A percentile compares a stretch with the other conserved stretches of the same genome.
Conservation (phyloP, 1,140 invertebrate species). For the Pseudachorutes palmiensis region DNA sequence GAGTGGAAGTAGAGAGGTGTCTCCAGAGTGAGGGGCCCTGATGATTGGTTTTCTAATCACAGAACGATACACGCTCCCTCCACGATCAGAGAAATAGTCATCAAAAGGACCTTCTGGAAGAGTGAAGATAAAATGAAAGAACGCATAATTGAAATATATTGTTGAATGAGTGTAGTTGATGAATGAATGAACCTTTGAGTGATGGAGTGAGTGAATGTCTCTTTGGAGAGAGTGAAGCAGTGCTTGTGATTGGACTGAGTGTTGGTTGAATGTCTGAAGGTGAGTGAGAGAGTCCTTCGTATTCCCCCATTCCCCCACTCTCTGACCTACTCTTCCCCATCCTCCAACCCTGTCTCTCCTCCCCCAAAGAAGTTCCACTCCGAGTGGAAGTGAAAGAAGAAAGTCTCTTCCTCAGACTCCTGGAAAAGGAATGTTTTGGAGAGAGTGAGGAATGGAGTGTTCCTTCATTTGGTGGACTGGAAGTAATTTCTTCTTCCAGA, state of each 20-base stretch:
- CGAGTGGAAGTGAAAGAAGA: neutral
- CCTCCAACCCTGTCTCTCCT: neutral
- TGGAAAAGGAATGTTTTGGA: neutral
- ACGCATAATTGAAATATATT: conserved; percentile 14
- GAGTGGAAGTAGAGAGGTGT: conserved; percentile 22
- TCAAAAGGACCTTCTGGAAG: neutral
- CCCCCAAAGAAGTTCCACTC: conserved; percentile 2
- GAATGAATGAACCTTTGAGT: neutral
- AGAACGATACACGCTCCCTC: conserved; percentile 28
- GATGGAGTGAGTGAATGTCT: conserved; percentile 16
- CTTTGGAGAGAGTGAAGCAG: no score
- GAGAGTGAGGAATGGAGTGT: no score
- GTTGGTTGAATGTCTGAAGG: conserved; percentile 15
- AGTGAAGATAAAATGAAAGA: conserved; percentile 6
- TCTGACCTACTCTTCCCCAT: conserved; percentile 42
- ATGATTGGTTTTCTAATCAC: conserved; percentile 33
- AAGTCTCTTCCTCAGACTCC: neutral
- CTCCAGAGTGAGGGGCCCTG: conserved; percentile 26
- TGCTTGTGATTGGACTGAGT: conserved; percentile 14
- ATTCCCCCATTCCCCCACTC: conserved; percentile 7
- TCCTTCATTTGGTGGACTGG: neutral
- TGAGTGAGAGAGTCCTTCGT: no score
- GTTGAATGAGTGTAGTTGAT: no score
- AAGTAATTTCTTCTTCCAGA: conserved; percentile 9
- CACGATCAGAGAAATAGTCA: conserved; percentile 14